Percentiles rank a stretch among this genome's conserved stretches.
Conservation (phyloP, 2,888 invertebrate genomes). For the Fissipunctia ypsillon region DNA sequence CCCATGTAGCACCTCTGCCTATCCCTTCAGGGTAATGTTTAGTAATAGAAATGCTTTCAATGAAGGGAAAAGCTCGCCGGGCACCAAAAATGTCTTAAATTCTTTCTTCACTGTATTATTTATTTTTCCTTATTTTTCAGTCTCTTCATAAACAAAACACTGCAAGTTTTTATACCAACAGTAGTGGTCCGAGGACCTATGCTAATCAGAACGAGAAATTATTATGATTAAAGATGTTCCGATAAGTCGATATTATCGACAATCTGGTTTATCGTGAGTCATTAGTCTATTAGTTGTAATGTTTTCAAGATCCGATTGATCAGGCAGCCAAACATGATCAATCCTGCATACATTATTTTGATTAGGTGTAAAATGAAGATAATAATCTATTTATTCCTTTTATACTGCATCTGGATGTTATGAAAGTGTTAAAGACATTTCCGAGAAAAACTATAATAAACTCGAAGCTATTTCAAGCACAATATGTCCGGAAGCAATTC, state of each 20-base stretch:
- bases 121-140: not conserved
- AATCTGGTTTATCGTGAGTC: slow-evolving; percentile 31
- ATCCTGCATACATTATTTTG: not conserved
- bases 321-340: not conserved
- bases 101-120: not conserved
- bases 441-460: slow-evolving; percentile 24
- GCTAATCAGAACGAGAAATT: slow-evolving; percentile 30
- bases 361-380: slow-evolving; percentile 5
- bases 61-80: not conserved
- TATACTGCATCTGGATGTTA: not conserved
- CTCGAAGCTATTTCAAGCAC: slow-evolving; percentile 16
- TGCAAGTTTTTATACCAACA: not conserved
- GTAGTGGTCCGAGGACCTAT: not conserved
- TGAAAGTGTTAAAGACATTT: slow-evolving; percentile 11
- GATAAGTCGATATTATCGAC: slow-evolving; percentile 45
- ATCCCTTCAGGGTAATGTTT: not conserved
- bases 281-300: slow-evolving; percentile 20
- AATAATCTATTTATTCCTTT: slow-evolving; percentile 9
- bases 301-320: slow-evolving; percentile 27
- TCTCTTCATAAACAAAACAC: not conserved
- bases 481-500: slow-evolving; percentile 43
- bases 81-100: not conserved
- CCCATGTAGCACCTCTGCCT: too few species aligned
- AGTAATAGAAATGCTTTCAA: not conserved
- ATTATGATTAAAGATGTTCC: slow-evolving; percentile 51